phyloP scores from a whole-genome alignment of 2,797 vertebrate genomes.

The Gallinago stenura region DNA sequence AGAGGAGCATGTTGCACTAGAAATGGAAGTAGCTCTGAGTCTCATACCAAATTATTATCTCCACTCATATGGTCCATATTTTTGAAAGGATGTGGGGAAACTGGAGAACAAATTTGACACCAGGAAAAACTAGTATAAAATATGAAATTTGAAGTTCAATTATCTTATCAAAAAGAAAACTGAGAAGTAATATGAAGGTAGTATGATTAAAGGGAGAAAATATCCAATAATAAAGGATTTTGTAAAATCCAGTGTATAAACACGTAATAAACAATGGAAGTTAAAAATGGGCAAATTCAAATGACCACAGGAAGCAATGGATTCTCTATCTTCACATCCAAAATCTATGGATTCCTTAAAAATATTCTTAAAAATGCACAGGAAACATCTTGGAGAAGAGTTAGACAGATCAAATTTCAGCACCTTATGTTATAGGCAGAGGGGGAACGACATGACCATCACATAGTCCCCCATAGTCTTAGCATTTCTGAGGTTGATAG shows the following conservation, averaged over 20 bases:
- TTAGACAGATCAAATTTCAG: not conserved
- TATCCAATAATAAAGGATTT: not conserved
- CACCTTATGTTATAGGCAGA: not conserved
- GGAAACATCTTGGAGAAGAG: not conserved
- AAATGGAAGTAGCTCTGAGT: not conserved
- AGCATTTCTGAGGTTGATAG: not conserved
- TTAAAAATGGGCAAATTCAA: not conserved
- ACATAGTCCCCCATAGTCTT: not conserved
- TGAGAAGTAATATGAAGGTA: not conserved
- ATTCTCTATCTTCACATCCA: not conserved
- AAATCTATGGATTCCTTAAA: not conserved
- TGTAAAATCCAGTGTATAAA: not conserved
- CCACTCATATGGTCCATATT: accelerated
- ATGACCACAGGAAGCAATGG: not conserved
- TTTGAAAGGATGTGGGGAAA: not conserved
- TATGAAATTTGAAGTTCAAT: not conserved
- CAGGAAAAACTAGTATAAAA: not conserved
- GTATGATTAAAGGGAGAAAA: not conserved
- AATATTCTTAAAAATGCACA: not conserved
- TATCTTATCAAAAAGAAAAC: not conserved
- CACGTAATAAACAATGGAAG: not conserved
- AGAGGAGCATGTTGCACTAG: not conserved
- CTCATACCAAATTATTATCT: not conserved
- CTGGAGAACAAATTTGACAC: not conserved
- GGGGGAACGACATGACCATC: not conserved